phyloP scores from a whole-genome alignment of 2,888 invertebrate genomes.

The Amphipyra berbera region DNA sequence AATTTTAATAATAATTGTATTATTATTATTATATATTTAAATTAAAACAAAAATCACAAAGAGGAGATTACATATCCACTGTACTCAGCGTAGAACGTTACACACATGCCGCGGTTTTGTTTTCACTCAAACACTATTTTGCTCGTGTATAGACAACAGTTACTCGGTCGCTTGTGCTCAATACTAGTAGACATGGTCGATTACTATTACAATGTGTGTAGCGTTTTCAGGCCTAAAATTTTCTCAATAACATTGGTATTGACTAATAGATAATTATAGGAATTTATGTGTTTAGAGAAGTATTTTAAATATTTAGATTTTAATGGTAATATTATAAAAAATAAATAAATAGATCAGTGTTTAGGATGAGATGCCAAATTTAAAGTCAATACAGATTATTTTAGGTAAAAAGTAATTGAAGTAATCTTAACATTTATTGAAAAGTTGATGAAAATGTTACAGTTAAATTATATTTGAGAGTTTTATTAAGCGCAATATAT shows the following conservation, averaged over 20 bases:
- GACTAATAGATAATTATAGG: slow-evolving; percentile 89
- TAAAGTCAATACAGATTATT: slow-evolving; percentile 92
- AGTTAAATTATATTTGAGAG: slow-evolving; percentile 90
- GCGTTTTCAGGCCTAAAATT: slow-evolving; percentile 87
- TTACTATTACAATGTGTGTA: slow-evolving; percentile 74
- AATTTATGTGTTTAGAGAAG: slow-evolving; percentile 90
- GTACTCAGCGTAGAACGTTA: slow-evolving; percentile 83
- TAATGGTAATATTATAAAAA: slow-evolving; percentile 84
- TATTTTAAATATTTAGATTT: slow-evolving; percentile 90
- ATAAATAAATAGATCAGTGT: slow-evolving; percentile 87
- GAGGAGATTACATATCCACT: slow-evolving; percentile 86
- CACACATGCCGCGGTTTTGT: slow-evolving; percentile 69
- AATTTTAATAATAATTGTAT: slow-evolving; percentile 75
- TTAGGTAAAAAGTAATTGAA: slow-evolving; percentile 90
- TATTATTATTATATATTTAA: slow-evolving; percentile 68
- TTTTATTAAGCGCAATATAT: slow-evolving; percentile 89
- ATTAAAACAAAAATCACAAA: slow-evolving; percentile 76
- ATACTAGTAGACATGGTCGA: slow-evolving; percentile 63
- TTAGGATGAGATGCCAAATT: slow-evolving; percentile 91
- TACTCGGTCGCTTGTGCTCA: slow-evolving; percentile 72
- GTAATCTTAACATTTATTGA: slow-evolving; percentile 89
- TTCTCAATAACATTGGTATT: slow-evolving; percentile 87
- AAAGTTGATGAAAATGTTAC: slow-evolving; percentile 89
- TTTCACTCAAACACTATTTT: slow-evolving; percentile 34
- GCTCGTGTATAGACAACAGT: slow-evolving; percentile 51